A percentile compares a stretch with the other conserved stretches of the same genome.
Evolutionary conservation across 2,797 vertebrate species (phyloP).

Genomic region (Acrocephalus scirpaceus): DNA sequence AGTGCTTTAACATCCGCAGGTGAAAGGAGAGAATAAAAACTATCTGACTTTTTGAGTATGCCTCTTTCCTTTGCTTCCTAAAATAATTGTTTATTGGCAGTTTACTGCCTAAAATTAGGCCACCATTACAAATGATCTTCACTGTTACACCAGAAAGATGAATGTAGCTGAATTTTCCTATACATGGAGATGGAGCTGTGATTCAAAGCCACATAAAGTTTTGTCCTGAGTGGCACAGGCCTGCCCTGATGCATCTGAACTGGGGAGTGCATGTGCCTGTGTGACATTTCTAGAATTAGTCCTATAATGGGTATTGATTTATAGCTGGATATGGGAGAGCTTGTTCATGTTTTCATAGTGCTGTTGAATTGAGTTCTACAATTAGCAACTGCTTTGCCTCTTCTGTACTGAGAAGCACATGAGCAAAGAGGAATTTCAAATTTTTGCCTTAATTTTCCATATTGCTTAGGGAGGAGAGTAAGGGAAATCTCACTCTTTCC

Average conservation of each 20-base stretch:
- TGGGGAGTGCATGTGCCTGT: not conserved
- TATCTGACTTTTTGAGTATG: not conserved
- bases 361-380: not conserved
- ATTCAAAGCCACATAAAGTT: not conserved
- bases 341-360: not conserved
- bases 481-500: not conserved
- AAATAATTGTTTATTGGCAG: not conserved
- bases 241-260: not conserved
- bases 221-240: not conserved
- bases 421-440: not conserved
- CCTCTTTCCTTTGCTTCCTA: not conserved
- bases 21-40: not conserved
- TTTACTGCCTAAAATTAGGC: not conserved
- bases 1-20: not conserved
- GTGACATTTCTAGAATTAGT: not conserved
- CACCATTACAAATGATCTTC: not conserved
- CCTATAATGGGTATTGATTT: not conserved
- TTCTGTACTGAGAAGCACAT: not conserved
- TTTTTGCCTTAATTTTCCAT: not conserved
- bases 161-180: not conserved
- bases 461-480: not conserved
- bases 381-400: not conserved
- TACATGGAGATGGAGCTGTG: not conserved
- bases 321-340: not conserved
- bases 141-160: not conserved